Evolutionary conservation across 1,140 invertebrate genomes (phyloP).

Genomic region (Drosophila cardini): DNA sequence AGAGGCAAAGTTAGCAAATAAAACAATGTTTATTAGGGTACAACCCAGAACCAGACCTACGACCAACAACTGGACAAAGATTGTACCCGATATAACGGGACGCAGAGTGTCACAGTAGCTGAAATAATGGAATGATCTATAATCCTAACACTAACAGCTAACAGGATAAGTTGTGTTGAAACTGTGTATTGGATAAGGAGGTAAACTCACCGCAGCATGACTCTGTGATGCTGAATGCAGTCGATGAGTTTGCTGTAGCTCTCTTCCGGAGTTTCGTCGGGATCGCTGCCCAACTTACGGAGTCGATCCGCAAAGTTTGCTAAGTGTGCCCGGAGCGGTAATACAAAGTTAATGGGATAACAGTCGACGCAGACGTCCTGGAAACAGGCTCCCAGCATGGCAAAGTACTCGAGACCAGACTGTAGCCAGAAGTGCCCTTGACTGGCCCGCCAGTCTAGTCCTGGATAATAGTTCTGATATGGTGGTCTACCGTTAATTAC

Average conservation of each 20-base stretch:
- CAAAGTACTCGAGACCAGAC: conserved; percentile 60
- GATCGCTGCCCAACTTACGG: conserved; percentile 44
- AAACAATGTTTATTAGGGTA: conserved; percentile 67
- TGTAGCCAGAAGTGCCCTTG: conserved; percentile 52
- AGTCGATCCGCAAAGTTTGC: conserved; percentile 53
- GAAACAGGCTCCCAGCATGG: conserved; percentile 70
- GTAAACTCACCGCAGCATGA: conserved; percentile 52
- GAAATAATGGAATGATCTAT: not conserved
- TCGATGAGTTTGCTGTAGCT: conserved; percentile 52
- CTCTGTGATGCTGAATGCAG: conserved; percentile 65
- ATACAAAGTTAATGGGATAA: conserved; percentile 63
- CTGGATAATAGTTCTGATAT: conserved; percentile 71
- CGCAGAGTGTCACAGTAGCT: conserved; percentile 64
- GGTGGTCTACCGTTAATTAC: conserved; percentile 50
- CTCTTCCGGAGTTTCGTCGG: conserved; percentile 24
- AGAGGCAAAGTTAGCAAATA: conserved; percentile 65
- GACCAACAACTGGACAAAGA: conserved; percentile 71
- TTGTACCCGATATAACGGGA: conserved; percentile 68
- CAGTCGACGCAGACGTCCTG: conserved; percentile 69
- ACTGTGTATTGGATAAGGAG: not conserved
- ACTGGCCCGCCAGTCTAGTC: conserved; percentile 60
- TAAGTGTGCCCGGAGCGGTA: conserved; percentile 59
- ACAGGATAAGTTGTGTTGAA: not conserved
- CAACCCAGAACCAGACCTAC: conserved; percentile 68
- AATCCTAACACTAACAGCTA: no score